These are phyloP conservation scores for Zapus hudsonius DNA, from an alignment of 2,113 vertebrate species.

Conservation along the genomic window DNA sequence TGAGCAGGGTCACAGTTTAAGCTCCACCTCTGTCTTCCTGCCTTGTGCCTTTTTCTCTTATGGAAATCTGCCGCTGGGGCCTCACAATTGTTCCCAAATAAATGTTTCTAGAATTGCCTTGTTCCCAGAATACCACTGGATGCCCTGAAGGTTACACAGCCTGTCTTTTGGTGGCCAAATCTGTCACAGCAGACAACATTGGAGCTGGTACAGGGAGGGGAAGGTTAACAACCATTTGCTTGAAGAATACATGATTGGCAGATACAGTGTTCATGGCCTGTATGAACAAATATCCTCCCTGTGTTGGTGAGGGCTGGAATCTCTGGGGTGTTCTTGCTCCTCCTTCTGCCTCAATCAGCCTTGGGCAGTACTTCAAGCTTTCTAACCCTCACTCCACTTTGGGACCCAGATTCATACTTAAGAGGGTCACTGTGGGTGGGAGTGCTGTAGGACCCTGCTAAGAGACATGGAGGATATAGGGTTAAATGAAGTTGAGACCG, in stretches of 20 bases:
- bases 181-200: not conserved
- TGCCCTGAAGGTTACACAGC: not conserved
- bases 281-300: not conserved
- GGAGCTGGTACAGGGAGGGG: accelerated
- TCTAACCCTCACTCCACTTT: not conserved
- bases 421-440: not conserved
- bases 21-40: not conserved
- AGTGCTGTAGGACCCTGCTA: too few species aligned
- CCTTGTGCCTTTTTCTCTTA: not conserved
- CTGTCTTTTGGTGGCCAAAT: not conserved
- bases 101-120: not conserved
- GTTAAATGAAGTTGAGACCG: too few species aligned
- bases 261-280: accelerated
- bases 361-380: too few species aligned
- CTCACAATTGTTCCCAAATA: accelerated
- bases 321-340: not conserved
- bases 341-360: too few species aligned
- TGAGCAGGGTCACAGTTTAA: not conserved
- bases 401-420: not conserved
- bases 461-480: too few species aligned
- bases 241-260: not conserved
- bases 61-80: accelerated
- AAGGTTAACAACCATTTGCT: too few species aligned
- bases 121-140: not conserved
- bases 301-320: not conserved